Evolutionary conservation across 2,888 invertebrate genomes (phyloP).

Genomic region (Volucella bombylans): DNA sequence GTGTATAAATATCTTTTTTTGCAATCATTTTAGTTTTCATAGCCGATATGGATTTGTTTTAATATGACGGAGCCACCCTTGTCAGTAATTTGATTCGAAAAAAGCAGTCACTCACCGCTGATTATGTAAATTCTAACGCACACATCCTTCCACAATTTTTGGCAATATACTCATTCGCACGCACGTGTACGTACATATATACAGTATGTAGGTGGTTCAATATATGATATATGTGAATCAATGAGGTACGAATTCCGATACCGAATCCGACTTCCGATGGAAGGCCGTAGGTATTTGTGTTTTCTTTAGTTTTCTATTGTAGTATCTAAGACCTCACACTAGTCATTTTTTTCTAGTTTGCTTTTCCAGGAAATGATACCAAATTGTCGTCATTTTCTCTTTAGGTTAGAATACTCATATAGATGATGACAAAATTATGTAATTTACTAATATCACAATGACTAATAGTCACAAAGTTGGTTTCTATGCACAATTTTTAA

Average conservation of each 20-base stretch:
- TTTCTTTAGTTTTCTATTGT: neutral
- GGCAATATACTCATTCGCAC: no score
- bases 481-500: no score
- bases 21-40: no score
- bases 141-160: neutral
- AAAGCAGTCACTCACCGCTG: slow-evolving; percentile 28
- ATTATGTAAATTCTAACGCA: slow-evolving; percentile 39
- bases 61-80: no score
- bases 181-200: no score
- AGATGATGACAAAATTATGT: neutral
- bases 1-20: no score
- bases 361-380: slow-evolving; percentile 35
- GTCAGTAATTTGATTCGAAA: slow-evolving; percentile 40
- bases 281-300: slow-evolving; percentile 19
- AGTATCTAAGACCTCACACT: slow-evolving; percentile 43
- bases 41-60: no score
- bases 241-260: neutral
- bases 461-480: slow-evolving; percentile 4
- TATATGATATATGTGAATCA: no score
- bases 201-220: neutral
- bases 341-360: slow-evolving; percentile 7
- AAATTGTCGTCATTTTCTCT: slow-evolving; percentile 40
- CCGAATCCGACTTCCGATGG: slow-evolving; percentile 13
- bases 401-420: neutral
- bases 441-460: slow-evolving; percentile 23